phyloP scores from a whole-genome alignment of 2,113 vertebrate genomes.

The Chauna torquata region DNA sequence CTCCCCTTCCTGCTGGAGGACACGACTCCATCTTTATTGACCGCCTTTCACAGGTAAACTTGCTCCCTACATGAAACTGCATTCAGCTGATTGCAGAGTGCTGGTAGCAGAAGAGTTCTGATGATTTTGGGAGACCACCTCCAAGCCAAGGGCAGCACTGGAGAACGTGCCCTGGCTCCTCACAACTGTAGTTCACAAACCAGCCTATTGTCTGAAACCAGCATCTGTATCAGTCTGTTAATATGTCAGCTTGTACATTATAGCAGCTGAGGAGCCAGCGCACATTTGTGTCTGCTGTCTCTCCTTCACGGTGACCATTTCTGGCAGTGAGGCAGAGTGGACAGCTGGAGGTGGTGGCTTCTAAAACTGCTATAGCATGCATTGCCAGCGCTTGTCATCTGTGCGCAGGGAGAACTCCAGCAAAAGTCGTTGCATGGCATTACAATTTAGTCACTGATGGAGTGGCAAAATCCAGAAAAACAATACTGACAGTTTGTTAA shows the following conservation, averaged over 20 bases:
- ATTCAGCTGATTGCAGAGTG: too few relatives aligned
- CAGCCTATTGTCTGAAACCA: neutral
- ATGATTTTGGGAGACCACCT: neutral
- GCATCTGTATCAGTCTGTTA: neutral
- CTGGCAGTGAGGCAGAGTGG: slow-evolving; percentile 6
- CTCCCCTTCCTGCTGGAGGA: too few relatives aligned
- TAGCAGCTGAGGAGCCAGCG: neutral
- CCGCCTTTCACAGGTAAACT: too few relatives aligned
- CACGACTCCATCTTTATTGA: too few relatives aligned
- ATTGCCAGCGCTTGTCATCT: slow-evolving; percentile 24
- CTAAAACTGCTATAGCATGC: neutral
- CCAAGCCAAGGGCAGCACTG: neutral
- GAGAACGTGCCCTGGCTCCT: neutral
- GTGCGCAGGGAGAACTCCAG: neutral
- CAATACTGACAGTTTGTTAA: neutral
- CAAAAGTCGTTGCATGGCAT: neutral
- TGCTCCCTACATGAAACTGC: too few relatives aligned
- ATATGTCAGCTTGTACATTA: neutral
- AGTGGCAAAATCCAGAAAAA: neutral
- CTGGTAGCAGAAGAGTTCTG: neutral
- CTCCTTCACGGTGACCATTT: neutral
- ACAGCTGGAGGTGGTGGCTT: slow-evolving; percentile 41
- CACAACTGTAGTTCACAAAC: neutral
- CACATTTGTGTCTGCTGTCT: neutral
- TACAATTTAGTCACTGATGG: neutral